Percentiles rank a stretch among this genome's conserved stretches.
Evolutionary conservation across 1,140 invertebrate species (phyloP).

Genomic region (Heliconius hewitsoni): DNA sequence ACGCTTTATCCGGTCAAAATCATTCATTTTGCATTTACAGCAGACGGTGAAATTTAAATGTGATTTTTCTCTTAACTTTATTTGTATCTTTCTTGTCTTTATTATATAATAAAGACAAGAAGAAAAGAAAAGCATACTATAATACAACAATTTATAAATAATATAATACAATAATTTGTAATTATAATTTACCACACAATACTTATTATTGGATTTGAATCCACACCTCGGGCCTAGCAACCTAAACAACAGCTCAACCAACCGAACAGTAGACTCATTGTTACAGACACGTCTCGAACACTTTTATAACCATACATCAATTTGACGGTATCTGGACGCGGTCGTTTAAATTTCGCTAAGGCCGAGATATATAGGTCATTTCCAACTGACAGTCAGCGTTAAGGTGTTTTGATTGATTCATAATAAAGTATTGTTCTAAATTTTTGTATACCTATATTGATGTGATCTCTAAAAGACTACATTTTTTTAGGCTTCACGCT

Average conservation of each 20-base stretch:
- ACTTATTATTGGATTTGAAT: not conserved
- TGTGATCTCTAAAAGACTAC: not conserved
- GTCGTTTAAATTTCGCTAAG: conserved; percentile 8
- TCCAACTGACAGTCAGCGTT: not conserved
- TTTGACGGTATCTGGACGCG: conserved; percentile 5
- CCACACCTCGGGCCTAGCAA: not conserved
- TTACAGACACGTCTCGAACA: conserved; percentile 1
- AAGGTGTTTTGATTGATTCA: conserved; percentile 2
- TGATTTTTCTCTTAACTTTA: too few relatives aligned
- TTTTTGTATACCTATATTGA: not conserved
- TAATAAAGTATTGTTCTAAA: not conserved
- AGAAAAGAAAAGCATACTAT: too few relatives aligned
- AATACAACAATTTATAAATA: too few relatives aligned
- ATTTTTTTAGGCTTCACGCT: not conserved
- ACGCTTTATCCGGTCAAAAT: too few relatives aligned
- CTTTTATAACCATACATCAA: conserved; percentile 4
- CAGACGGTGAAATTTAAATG: too few relatives aligned
- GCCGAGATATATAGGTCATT: conserved; percentile 8
- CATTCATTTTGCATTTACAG: too few relatives aligned
- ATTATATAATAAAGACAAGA: too few relatives aligned
- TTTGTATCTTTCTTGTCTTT: too few relatives aligned
- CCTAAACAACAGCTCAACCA: not conserved
- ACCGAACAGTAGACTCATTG: not conserved
- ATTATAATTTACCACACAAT: not conserved
- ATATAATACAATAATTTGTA: too few relatives aligned